Conservation (phyloP, 2,888 invertebrate species). For the Cepaea hortensis region DNA sequence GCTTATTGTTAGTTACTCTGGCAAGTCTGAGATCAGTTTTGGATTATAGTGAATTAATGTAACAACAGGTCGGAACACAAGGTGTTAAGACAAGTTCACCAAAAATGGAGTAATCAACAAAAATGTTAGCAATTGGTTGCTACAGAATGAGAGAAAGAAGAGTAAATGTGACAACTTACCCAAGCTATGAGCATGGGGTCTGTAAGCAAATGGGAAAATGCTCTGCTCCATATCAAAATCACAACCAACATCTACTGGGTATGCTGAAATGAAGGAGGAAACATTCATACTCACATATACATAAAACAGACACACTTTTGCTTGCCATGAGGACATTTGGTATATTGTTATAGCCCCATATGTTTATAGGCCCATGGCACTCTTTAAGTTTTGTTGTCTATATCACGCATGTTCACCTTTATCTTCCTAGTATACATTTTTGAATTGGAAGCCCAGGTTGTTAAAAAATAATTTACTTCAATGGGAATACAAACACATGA, state of each 20-base stretch:
- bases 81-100: not conserved
- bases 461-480: too few relatives aligned
- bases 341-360: not conserved
- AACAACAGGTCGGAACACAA: not conserved
- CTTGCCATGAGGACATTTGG: not conserved
- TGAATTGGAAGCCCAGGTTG: too few relatives aligned
- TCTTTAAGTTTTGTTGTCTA: too few relatives aligned
- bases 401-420: not conserved
- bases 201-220: slow-evolving; percentile 79
- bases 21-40: too few relatives aligned
- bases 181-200: slow-evolving; percentile 80
- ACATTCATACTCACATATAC: not conserved
- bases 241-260: slow-evolving; percentile 79
- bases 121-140: too few relatives aligned
- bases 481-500: too few relatives aligned
- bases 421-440: not conserved
- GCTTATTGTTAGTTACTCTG: too few relatives aligned
- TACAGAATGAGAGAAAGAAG: too few relatives aligned
- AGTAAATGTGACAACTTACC: slow-evolving; percentile 64
- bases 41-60: not conserved
- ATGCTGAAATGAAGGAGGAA: slow-evolving; percentile 67
- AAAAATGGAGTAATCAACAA: too few relatives aligned
- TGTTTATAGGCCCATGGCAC: too few relatives aligned
- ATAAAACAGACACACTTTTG: not conserved
- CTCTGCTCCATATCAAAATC: slow-evolving; percentile 71